A percentile compares a stretch with the other conserved stretches of the same genome.
Conservation (phyloP, 2,888 invertebrate genomes). For the Scaptomyza reducta region DNA sequence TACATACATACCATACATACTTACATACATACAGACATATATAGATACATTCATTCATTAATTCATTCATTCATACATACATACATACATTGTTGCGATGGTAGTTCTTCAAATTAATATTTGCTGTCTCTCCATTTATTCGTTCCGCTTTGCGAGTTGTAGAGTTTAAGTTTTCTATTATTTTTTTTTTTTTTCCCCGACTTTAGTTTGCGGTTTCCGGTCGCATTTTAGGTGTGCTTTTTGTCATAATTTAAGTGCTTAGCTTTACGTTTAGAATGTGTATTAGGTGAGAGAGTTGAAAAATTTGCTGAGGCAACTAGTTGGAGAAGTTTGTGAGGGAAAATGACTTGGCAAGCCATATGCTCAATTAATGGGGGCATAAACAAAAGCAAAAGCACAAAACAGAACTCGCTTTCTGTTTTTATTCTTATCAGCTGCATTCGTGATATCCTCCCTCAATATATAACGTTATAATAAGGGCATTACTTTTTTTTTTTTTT, state of each 20-base stretch:
- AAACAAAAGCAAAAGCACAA: constrained; percentile 4
- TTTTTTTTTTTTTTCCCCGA: constrained; percentile 7
- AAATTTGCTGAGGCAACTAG: constrained; percentile 12
- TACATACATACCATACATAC: too few species aligned
- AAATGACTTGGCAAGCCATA: constrained; percentile 8
- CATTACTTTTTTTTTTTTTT: background rate
- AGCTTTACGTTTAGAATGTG: constrained; percentile 57
- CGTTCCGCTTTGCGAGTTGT: constrained; percentile 68
- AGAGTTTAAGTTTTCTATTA: constrained; percentile 7
- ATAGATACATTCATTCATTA: too few species aligned
- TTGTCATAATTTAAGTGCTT: constrained; percentile 53
- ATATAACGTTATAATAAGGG: constrained; percentile 50
- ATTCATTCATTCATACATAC: too few species aligned
- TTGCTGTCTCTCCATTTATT: constrained; percentile 36
- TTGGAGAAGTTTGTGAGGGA: constrained; percentile 4
- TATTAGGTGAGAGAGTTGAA: constrained; percentile 40
- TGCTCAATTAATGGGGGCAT: constrained; percentile 15
- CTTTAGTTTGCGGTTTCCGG: constrained; percentile 64
- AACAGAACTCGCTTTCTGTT: background rate
- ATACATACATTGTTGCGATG: constrained; percentile 1
- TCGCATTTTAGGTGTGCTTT: constrained; percentile 49
- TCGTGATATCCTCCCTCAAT: constrained; percentile 40
- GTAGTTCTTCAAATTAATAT: constrained; percentile 60
- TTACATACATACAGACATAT: too few species aligned
- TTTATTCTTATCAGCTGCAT: constrained; percentile 40